phyloP scores from a whole-genome alignment of 2,113 vertebrate species.

The Ploceus nigricollis region DNA sequence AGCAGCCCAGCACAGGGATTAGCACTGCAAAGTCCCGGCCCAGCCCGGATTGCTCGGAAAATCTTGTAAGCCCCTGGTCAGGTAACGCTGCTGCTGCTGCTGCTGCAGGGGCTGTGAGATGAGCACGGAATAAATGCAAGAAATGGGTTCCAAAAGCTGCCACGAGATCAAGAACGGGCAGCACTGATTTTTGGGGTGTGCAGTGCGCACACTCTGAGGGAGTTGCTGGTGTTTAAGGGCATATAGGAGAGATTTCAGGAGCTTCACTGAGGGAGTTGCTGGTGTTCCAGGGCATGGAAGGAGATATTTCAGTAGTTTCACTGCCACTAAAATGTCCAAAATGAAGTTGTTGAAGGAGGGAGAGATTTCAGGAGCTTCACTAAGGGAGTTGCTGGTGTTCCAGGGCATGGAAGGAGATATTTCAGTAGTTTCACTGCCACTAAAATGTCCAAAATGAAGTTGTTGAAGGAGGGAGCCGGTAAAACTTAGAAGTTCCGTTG shows the following conservation, averaged over 20 bases:
- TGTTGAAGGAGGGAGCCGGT: neutral
- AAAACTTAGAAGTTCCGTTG: neutral
- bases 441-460: neutral
- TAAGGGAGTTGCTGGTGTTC: neutral
- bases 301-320: neutral
- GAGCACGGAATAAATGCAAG: neutral
- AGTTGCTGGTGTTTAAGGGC: neutral
- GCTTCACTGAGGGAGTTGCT: neutral
- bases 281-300: neutral
- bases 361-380: neutral
- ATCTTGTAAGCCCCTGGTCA: neutral
- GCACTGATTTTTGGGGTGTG: neutral
- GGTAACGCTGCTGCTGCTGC: neutral
- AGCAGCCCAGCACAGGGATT: slow-evolving; percentile 9
- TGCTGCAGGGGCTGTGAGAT: neutral
- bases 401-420: rapidly evolving
- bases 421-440: neutral
- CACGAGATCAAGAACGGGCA: neutral
- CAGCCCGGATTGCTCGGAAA: slow-evolving; percentile 1
- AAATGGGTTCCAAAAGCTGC: neutral
- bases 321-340: too few relatives aligned
- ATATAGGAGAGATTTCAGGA: too few relatives aligned
- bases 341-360: too few relatives aligned
- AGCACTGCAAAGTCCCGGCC: neutral
- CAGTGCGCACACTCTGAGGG: neutral